A percentile compares a stretch with the other conserved stretches of the same genome.
These are phyloP conservation scores for Donacobius atricapilla DNA, from an alignment of 2,113 vertebrate genomes.

Conservation along the genomic window DNA sequence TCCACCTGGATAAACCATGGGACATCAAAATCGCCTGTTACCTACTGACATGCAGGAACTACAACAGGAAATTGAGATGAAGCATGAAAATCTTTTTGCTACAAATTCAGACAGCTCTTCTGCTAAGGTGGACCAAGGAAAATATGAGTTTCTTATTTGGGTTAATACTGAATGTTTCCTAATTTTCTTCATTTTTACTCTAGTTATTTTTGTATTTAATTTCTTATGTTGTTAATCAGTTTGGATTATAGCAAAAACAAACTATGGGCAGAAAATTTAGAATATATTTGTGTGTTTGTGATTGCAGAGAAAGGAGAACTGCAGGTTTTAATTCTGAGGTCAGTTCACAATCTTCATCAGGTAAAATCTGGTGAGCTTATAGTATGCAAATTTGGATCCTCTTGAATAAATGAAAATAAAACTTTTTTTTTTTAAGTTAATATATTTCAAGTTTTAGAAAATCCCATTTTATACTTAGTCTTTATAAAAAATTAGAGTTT, in stretches of 20 bases:
- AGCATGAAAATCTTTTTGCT: not conserved
- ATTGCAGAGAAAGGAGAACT: not conserved
- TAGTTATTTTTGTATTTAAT: not conserved
- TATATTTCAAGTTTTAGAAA: not conserved
- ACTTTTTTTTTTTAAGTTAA: not conserved
- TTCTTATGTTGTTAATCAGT: not conserved
- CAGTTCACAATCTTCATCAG: not conserved
- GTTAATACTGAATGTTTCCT: not conserved
- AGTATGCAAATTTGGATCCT: not conserved
- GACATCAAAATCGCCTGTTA: not conserved
- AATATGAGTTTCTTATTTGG: not conserved
- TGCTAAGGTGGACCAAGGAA: not conserved
- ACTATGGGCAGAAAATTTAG: not conserved
- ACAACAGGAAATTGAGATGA: slow-evolving; percentile 1
- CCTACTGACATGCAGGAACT: not conserved
- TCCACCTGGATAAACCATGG: slow-evolving; percentile 13
- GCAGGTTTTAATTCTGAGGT: not conserved
- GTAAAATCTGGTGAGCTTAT: not conserved
- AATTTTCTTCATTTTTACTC: not conserved
- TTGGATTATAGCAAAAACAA: not conserved
- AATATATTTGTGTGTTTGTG: not conserved
- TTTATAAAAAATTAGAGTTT: not conserved
- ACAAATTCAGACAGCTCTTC: not conserved
- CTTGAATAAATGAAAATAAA: not conserved
- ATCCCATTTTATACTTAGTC: slow-evolving; percentile 17